Evolutionary conservation across 2,113 vertebrate genomes (phyloP).

Genomic region (Thunnus maccoyii): DNA sequence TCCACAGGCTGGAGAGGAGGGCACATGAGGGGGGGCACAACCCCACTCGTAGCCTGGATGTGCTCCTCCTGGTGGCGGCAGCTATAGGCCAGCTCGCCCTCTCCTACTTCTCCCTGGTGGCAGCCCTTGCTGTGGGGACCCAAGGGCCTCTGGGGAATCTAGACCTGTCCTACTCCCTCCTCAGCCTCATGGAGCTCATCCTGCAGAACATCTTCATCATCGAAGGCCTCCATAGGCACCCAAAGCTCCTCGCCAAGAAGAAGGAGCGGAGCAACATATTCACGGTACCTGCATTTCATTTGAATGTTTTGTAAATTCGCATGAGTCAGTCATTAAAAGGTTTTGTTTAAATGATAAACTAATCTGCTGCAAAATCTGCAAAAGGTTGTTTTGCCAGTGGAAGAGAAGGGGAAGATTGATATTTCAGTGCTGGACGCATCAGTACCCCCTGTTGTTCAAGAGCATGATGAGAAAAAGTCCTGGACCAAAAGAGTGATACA

Average conservation of each 20-base stretch:
- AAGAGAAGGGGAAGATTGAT: constrained; percentile 1
- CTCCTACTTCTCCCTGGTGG: constrained; percentile 93
- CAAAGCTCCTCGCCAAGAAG: constrained; percentile 15
- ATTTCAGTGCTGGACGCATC: constrained; percentile 16
- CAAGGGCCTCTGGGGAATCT: constrained; percentile 81
- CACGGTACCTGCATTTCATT: constrained; percentile 40
- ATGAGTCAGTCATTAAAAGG: too few species aligned
- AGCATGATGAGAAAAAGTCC: constrained; percentile 43
- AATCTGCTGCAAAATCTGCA: too few species aligned
- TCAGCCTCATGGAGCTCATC: constrained; percentile 90
- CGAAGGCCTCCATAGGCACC: constrained; percentile 88
- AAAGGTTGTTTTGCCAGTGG: not conserved
- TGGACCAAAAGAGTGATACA: constrained; percentile 86
- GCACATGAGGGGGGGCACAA: constrained; percentile 86
- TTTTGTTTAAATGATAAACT: not conserved
- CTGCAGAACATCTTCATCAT: constrained; percentile 94
- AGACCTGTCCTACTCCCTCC: constrained; percentile 88
- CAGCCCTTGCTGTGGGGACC: constrained; percentile 83
- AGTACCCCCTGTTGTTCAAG: constrained; percentile 25
- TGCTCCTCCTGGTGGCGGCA: constrained; percentile 86
- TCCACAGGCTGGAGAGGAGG: constrained; percentile 85
- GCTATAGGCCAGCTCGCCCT: constrained; percentile 89
- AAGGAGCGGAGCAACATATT: constrained; percentile 12
- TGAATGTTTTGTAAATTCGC: not conserved
- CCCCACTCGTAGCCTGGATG: constrained; percentile 91